These are phyloP conservation scores for Psilanteris sp. DNA, from an alignment of 1,140 invertebrate species.

Conservation along the genomic window DNA sequence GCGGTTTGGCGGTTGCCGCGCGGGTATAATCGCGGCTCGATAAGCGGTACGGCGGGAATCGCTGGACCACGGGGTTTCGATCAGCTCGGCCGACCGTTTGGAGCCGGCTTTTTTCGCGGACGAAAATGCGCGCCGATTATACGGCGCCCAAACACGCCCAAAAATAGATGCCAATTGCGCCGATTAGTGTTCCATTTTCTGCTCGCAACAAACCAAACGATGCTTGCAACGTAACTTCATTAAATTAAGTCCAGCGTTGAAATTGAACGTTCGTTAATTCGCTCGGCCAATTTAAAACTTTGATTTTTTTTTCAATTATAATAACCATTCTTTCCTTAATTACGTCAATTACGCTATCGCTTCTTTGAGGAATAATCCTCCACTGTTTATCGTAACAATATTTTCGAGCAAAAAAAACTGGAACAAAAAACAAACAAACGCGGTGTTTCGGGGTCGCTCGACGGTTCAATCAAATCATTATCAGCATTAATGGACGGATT, in stretches of 20 bases:
- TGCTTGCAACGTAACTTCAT: neutral
- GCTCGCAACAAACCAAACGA: neutral
- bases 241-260: slow-evolving; percentile 10
- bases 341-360: slow-evolving; percentile 18
- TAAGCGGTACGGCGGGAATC: too few relatives aligned
- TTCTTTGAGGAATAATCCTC: slow-evolving; percentile 21
- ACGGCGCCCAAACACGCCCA: too few relatives aligned
- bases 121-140: too few relatives aligned
- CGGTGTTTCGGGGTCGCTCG: neutral
- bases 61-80: too few relatives aligned
- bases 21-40: too few relatives aligned
- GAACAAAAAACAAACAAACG: too few relatives aligned
- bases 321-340: slow-evolving; percentile 3
- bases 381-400: neutral
- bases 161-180: neutral
- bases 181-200: neutral
- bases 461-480: slow-evolving; percentile 34
- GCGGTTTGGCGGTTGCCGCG: too few relatives aligned
- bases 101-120: too few relatives aligned
- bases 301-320: slow-evolving; percentile 18
- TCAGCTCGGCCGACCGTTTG: too few relatives aligned
- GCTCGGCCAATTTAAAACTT: neutral
- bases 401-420: too few relatives aligned
- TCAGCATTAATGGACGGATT: neutral
- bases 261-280: slow-evolving; percentile 10